Base-by-base conservation (phyloP, 2,888 invertebrate genomes). In the Oligia fasciuncula region DNA sequence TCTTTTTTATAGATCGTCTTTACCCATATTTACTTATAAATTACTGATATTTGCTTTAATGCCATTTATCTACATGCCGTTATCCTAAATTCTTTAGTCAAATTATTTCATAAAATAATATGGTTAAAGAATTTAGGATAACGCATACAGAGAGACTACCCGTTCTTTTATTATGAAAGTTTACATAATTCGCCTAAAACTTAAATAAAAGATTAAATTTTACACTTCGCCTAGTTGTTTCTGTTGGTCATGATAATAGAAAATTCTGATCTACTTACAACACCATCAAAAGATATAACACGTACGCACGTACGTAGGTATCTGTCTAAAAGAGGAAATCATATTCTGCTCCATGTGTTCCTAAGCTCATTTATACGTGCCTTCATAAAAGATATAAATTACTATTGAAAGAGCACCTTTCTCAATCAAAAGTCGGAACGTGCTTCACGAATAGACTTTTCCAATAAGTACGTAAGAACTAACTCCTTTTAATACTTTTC, bases 361-460 rank as follows among this genome's bases (percentile, higher is more conserved):
- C 57, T 69, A 57, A 62, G 43, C 43, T 54, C 14, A 76, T 70
- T 66, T 66, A 46, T 43, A 57, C 63, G 69, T 29, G 29, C 29
- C 23, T 29, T n/a, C 54, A 46, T 76, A 54, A 40, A 54, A 67
- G 0, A 66, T 14, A 62, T 35, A 60, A 70, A 60, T 35, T 2
- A 60, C 65, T 60, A 35, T 74, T 14, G n/a, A 51, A 75, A 66
- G 43, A 35, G 17, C 35, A 60, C 4, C 35, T 60, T 46, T 46
- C 51, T 79, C 23, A 79, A 49, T 73, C 19, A 75, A 76, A 80
- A 51, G 67, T 1, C 35, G 51, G 70, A 67, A 82, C 79, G 80
- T 82, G 86, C 46, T 70, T 77, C 66, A 57, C 35, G 68, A 81
- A 79, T 78, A 80, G 62, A 80, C 68, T 80, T 79, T 80, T 78